A percentile compares a stretch with the other conserved stretches of the same genome.
Evolutionary conservation across 2,888 invertebrate genomes (phyloP).

Genomic region (Agrypnus murinus): DNA sequence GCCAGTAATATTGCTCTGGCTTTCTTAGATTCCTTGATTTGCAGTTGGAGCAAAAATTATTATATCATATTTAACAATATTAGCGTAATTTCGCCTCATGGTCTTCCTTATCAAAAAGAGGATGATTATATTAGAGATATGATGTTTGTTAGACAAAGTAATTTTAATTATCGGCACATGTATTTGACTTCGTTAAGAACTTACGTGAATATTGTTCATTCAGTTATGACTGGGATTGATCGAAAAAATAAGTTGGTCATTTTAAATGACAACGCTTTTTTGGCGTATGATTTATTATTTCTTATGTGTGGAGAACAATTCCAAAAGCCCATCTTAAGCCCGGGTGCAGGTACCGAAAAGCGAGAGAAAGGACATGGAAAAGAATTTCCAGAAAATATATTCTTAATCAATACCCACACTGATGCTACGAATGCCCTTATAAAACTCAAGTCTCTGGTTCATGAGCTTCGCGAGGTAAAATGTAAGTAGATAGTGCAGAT

Average conservation of each 20-base stretch:
- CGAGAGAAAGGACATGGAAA: constrained; percentile 62
- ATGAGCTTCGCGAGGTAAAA: background rate
- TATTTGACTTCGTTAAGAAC: constrained; percentile 75
- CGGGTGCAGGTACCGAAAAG: too few species aligned
- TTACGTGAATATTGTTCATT: constrained; percentile 80
- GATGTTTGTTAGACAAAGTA: constrained; percentile 74
- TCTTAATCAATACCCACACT: constrained; percentile 75
- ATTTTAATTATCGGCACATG: constrained; percentile 74
- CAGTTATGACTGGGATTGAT: constrained; percentile 70
- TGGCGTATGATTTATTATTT: constrained; percentile 75
- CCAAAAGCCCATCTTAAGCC: constrained; percentile 72
- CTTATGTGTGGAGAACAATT: constrained; percentile 76
- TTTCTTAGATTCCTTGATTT: constrained; percentile 77
- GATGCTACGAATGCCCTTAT: constrained; percentile 74
- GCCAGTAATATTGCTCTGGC: constrained; percentile 78
- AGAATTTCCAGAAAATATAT: constrained; percentile 76
- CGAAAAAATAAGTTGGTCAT: constrained; percentile 76
- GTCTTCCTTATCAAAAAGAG: constrained; percentile 69
- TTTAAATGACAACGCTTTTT: constrained; percentile 69
- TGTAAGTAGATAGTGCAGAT: too few species aligned
- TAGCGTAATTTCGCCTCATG: constrained; percentile 80
- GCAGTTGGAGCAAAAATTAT: constrained; percentile 70
- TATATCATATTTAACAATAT: constrained; percentile 80
- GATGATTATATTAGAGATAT: constrained; percentile 67
- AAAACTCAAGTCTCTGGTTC: constrained; percentile 64